Conservation (phyloP, 2,113 vertebrate genomes). For the Pteropus alecto region DNA sequence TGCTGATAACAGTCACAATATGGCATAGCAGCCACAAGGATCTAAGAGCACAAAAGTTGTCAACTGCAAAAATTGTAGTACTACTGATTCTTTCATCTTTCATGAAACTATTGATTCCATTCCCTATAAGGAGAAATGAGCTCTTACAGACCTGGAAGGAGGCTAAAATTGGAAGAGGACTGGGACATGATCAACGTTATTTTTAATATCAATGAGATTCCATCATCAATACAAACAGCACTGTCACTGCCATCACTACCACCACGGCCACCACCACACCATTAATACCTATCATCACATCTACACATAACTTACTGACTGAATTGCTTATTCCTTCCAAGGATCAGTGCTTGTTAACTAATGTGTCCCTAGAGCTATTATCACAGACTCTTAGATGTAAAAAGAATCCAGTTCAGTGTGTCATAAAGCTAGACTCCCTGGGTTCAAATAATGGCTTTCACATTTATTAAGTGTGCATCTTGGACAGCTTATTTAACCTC, state of each 20-base stretch:
- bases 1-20: not conserved
- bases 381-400: not conserved
- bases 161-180: not conserved
- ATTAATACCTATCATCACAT: not conserved
- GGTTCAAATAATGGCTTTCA: not conserved
- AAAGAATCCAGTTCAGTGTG: not conserved
- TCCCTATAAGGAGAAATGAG: not conserved
- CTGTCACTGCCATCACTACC: not conserved
- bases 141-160: not conserved
- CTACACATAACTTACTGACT: not conserved
- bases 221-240: not conserved
- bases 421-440: not conserved
- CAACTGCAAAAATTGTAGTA: not conserved
- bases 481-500: not conserved
- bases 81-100: not conserved
- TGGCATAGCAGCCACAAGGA: not conserved
- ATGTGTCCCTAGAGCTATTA: not conserved
- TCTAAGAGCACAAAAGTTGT: not conserved
- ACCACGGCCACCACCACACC: not conserved
- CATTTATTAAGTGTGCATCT: not conserved
- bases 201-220: not conserved
- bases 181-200: not conserved
- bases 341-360: not conserved
- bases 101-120: not conserved
- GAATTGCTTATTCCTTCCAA: not conserved